A percentile compares a stretch with the other conserved stretches of the same genome.
phyloP scores from a whole-genome alignment of 2,113 vertebrate species.

The Bubo bubo region DNA sequence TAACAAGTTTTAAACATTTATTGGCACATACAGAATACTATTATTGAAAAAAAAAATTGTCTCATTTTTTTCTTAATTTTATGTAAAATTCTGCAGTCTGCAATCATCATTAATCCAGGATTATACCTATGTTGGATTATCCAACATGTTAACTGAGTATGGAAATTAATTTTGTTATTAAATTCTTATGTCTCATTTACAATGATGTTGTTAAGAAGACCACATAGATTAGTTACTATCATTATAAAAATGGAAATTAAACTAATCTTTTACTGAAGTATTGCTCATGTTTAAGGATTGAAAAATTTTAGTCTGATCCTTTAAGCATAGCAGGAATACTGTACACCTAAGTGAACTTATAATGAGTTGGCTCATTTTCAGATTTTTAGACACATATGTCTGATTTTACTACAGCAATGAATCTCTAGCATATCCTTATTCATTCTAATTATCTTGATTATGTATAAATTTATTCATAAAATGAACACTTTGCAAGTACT shows the following conservation, averaged over 20 bases:
- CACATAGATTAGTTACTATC: neutral
- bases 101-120: neutral
- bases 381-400: neutral
- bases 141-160: neutral
- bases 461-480: neutral
- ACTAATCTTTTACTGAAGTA: neutral
- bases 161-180: neutral
- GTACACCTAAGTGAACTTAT: neutral
- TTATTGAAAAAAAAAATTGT: neutral
- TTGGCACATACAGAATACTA: neutral
- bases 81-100: neutral
- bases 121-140: neutral
- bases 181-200: neutral
- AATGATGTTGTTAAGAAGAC: neutral
- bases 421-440: neutral
- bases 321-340: neutral
- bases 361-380: neutral
- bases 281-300: neutral
- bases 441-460: neutral
- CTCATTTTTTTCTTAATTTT: neutral
- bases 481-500: neutral
- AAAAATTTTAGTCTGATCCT: neutral
- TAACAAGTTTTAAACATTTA: neutral
- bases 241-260: neutral
- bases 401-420: neutral